Evolutionary conservation across 2,888 invertebrate species (phyloP).

Genomic region (Drosophila vallismaia): DNA sequence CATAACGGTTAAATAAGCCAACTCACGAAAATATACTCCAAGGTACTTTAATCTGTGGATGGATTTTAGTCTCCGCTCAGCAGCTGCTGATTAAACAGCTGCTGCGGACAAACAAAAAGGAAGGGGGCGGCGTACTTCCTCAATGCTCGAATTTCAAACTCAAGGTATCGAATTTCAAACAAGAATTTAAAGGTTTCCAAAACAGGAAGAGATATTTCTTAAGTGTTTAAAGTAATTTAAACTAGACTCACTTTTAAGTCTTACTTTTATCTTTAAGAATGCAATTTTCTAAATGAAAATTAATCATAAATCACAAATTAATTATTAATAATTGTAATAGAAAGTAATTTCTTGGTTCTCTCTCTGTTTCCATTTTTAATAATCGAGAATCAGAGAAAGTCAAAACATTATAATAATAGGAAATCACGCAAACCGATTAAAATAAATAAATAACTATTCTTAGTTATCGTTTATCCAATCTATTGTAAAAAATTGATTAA

Average conservation of each 20-base stretch:
- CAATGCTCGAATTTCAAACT: constrained; percentile 32
- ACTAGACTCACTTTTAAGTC: too few species aligned
- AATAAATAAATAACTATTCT: too few species aligned
- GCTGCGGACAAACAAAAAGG: constrained; percentile 23
- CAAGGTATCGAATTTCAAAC: not conserved
- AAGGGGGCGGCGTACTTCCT: constrained; percentile 20
- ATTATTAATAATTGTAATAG: not conserved
- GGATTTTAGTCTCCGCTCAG: constrained; percentile 10
- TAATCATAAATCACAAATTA: not conserved
- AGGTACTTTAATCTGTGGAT: constrained; percentile 8
- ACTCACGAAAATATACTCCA: constrained; percentile 10
- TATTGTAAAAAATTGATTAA: not conserved
- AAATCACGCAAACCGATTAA: too few species aligned
- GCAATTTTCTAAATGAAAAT: not conserved
- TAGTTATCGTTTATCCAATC: too few species aligned
- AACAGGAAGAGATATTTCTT: too few species aligned
- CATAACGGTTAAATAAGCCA: constrained; percentile 26
- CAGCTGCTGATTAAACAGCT: constrained; percentile 46
- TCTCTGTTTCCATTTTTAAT: not conserved
- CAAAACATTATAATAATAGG: too few species aligned
- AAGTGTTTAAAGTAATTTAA: too few species aligned
- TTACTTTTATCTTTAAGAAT: too few species aligned
- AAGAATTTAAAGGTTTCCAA: constrained; percentile 12
- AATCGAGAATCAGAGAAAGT: not conserved
- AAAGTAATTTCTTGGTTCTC: not conserved